phyloP scores from a whole-genome alignment of 2,113 vertebrate species.

The Notothenia rossii region DNA sequence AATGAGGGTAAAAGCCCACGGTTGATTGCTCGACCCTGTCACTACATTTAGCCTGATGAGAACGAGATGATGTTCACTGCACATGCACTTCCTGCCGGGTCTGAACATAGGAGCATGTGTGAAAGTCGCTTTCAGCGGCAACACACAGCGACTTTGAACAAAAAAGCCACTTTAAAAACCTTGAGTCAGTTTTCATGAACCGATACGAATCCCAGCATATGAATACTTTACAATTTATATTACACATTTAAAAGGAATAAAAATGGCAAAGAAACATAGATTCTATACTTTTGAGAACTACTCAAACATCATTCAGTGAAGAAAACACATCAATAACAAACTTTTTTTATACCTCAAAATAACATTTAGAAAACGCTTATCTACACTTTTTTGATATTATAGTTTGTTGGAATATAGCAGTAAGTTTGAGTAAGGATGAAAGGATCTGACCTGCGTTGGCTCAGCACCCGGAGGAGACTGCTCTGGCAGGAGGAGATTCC shows the following conservation, averaged over 20 bases:
- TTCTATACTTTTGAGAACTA: neutral
- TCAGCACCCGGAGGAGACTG: constrained; percentile 44
- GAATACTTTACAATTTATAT: neutral
- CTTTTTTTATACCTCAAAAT: constrained; percentile 26
- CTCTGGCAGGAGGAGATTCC: constrained; percentile 58
- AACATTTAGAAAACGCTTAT: constrained; percentile 13
- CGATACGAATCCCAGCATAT: neutral
- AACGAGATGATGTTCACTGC: constrained; percentile 67
- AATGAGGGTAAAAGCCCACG: constrained; percentile 57
- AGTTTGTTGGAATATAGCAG: neutral
- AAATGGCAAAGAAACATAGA: neutral
- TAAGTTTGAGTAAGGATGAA: constrained; percentile 1
- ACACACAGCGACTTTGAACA: constrained; percentile 25
- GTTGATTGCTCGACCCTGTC: constrained; percentile 75
- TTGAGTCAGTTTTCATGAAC: neutral
- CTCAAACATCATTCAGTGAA: neutral
- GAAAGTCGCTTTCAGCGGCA: constrained; percentile 28
- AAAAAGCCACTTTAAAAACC: neutral
- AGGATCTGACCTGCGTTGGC: constrained; percentile 57
- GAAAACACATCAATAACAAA: constrained; percentile 22
- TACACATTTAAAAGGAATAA: neutral
- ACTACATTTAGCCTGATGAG: constrained; percentile 73
- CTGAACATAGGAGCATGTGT: constrained; percentile 46
- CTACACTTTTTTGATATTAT: neutral
- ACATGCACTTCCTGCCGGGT: constrained; percentile 73